These are phyloP conservation scores for Clarias gariepinus DNA, from an alignment of 2,113 vertebrate genomes.

Conservation along the genomic window DNA sequence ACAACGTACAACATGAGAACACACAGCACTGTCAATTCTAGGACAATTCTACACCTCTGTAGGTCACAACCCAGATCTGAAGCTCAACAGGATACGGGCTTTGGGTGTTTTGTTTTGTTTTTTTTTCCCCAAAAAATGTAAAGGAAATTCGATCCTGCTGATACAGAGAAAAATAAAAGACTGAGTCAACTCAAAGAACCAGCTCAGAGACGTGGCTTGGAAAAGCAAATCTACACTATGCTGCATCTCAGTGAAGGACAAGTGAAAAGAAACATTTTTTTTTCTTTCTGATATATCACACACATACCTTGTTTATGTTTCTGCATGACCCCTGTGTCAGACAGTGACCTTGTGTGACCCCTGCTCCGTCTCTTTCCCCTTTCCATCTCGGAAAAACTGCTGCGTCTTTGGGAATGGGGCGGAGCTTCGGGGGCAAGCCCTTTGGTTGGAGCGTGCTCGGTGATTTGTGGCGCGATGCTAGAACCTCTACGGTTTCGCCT, in stretches of 20 bases:
- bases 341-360: conserved; percentile 87
- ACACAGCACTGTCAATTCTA: not conserved
- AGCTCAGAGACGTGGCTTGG: not conserved
- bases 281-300: not conserved
- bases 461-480: conserved; percentile 63
- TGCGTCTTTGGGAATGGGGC: conserved; percentile 71
- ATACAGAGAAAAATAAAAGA: not conserved
- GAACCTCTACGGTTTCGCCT: conserved; percentile 71
- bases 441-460: conserved; percentile 45
- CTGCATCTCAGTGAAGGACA: not conserved
- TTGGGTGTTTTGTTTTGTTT: not conserved
- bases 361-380: conserved; percentile 63
- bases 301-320: conserved; percentile 78
- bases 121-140: not conserved
- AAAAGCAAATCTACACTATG: not conserved
- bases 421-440: conserved; percentile 27
- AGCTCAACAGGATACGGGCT: not conserved
- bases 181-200: not conserved
- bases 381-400: conserved; percentile 91
- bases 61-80: not conserved
- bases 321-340: conserved; percentile 85
- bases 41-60: not conserved
- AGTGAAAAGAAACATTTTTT: not conserved
- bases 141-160: not conserved
- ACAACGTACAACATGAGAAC: not conserved